These are phyloP conservation scores for Astreopora myriophthalma DNA, from an alignment of 64 coral and sea anemone genomes.

Conservation along the genomic window DNA sequence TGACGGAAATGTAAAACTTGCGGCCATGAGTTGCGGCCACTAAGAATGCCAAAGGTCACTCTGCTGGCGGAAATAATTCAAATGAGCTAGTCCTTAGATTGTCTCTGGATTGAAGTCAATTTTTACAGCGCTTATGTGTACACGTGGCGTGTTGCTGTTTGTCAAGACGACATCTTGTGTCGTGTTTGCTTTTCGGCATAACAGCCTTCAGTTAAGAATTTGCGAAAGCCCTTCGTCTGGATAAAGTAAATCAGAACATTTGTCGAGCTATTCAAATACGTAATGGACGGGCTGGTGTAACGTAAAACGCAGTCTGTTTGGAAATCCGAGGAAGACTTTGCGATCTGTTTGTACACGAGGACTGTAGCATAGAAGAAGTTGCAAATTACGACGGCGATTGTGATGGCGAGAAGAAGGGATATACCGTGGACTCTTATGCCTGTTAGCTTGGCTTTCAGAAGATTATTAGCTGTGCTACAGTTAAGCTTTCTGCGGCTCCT, in stretches of 20 bases:
- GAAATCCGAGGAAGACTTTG: neutral
- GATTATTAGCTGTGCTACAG: neutral
- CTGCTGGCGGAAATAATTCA: too few relatives aligned
- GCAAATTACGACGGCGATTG: conserved; percentile 18
- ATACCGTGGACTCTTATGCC: neutral
- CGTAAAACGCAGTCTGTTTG: neutral
- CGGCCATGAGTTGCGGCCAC: too few relatives aligned
- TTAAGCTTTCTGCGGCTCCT: neutral
- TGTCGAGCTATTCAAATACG: neutral
- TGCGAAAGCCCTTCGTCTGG: conserved; percentile 23
- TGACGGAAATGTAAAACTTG: too few relatives aligned
- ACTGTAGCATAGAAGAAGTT: neutral
- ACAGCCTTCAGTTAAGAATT: neutral
- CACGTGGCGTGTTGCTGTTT: neutral
- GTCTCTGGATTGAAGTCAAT: too few relatives aligned
- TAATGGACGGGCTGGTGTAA: neutral
- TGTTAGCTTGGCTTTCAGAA: neutral
- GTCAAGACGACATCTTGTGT: neutral
- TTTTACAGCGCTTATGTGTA: neutral
- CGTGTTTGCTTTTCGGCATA: neutral
- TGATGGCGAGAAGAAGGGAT: neutral
- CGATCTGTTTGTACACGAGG: neutral
- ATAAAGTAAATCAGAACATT: neutral
- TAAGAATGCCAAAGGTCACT: too few relatives aligned
- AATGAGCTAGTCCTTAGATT: too few relatives aligned